A percentile compares a stretch with the other conserved stretches of the same genome.
These are phyloP conservation scores for Hyperopisus bebe DNA, from an alignment of 2,113 vertebrate species.

Conservation along the genomic window DNA sequence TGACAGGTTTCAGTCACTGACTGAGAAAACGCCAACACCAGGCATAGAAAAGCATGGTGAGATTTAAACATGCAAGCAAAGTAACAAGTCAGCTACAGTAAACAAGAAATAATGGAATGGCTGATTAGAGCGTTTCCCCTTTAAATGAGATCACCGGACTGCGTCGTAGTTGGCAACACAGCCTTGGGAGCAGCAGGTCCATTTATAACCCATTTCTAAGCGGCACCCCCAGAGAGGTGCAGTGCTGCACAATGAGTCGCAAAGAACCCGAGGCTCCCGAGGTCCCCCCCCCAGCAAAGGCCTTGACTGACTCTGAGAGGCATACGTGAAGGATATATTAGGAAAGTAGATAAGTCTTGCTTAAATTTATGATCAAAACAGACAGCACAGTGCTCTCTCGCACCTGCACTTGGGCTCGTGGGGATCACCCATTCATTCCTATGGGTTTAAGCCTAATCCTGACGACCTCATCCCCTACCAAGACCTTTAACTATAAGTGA, in stretches of 20 bases:
- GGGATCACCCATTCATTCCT: neutral
- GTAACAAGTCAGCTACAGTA: neutral
- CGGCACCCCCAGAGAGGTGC: neutral
- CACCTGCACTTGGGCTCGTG: neutral
- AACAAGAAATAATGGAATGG: neutral
- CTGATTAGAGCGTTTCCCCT: neutral
- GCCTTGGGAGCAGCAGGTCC: conserved; percentile 1
- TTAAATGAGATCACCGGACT: neutral
- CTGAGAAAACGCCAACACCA: neutral
- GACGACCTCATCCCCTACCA: neutral
- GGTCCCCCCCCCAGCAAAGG: neutral
- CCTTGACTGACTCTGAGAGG: neutral
- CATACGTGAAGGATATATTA: neutral
- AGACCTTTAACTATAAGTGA: neutral
- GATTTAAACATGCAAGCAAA: neutral
- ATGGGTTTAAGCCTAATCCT: neutral
- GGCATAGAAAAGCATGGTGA: neutral
- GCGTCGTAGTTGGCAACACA: neutral
- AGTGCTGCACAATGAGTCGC: neutral
- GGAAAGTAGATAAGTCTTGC: neutral
- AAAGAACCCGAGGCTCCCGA: neutral
- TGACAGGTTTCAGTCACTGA: neutral
- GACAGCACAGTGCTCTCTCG: neutral
- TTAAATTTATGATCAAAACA: neutral
- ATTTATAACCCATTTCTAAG: neutral